These are phyloP conservation scores for Ceyx margarethae DNA, from an alignment of 2,113 vertebrate species.

Conservation along the genomic window DNA sequence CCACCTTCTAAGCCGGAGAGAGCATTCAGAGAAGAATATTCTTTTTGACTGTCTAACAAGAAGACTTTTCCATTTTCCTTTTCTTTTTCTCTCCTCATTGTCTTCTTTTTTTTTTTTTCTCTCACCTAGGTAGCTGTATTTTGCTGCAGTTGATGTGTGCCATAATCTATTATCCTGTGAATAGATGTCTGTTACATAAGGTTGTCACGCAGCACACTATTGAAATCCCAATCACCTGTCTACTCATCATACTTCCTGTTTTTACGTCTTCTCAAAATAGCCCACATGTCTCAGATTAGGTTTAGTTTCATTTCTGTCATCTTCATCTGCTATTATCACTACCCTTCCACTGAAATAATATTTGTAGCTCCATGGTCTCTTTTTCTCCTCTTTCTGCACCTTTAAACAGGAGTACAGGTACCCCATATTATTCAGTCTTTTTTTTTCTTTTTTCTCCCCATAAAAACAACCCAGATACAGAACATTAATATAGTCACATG, in stretches of 20 bases:
- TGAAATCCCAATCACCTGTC: not conserved
- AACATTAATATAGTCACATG: not conserved
- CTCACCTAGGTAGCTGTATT: not conserved
- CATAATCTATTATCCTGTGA: not conserved
- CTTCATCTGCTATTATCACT: not conserved
- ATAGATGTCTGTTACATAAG: not conserved
- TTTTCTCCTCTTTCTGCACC: not conserved
- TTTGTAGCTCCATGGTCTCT: not conserved
- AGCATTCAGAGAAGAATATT: not conserved
- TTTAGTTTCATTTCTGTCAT: not conserved
- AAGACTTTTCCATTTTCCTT: not conserved
- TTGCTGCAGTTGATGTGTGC: not conserved
- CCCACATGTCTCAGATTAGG: not conserved
- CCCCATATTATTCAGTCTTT: not conserved
- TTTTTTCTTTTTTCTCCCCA: not conserved
- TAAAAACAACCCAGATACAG: not conserved
- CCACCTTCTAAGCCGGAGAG: not conserved
- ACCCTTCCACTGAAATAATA: not conserved
- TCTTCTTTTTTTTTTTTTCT: not conserved
- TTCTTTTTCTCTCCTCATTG: not conserved
- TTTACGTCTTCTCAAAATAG: not conserved
- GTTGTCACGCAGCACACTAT: not conserved
- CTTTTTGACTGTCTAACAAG: not conserved
- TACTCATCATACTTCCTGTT: not conserved
- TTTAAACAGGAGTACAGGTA: not conserved